Base-by-base conservation (phyloP, 2,797 vertebrate species). In the Morus bassanus region DNA sequence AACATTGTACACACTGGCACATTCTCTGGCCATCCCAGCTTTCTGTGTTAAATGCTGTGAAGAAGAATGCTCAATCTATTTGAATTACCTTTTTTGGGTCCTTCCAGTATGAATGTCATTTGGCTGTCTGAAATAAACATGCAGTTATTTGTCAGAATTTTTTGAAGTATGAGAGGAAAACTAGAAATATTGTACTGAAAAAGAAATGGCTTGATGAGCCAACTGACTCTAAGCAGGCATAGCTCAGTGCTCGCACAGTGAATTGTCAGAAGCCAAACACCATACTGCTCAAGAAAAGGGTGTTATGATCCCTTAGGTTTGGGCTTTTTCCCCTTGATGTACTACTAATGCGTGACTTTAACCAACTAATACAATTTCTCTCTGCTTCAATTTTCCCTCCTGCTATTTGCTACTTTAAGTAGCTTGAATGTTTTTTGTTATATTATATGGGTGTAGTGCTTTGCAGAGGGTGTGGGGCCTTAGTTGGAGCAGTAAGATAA, bases 321-420 rank as follows among this genome's bases (percentile, higher is more conserved):
- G 9, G 8, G 13, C 5, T 0, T 19, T 25, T 19, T 22, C 7
- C 18, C 19, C 22, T 28, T 0, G 1, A 25, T 45, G 12, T 5
- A 19, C n/a, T 45, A 8, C 11, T 37, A 43, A 50, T 5, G 5
- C 19, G 11, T 86, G 57, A 57, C 45, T 60, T 67, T 18, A 84
- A 56, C 13, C 56, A 67, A 22, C 12, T 21, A 63, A 46, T 46
- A 22, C 11, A 65, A 21, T 70, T 57, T 61, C 35, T 72, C 33
- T 43, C 18, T 46, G 4, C 22, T 85, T 82, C 64, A 30, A 0
- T 67, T 81, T 86, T 69, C 24, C 14, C 24, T 82, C 43, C 33
- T 72, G 30, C 41, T 78, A 2, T 56, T 89, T 84, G 30, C 65
- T 72, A 2, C 30, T 78, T 75, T 30, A 69, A 41, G 33, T 41